A percentile compares a stretch with the other conserved stretches of the same genome.
phyloP scores from a whole-genome alignment of 2,888 invertebrate genomes.

The Auanema freiburgensis region DNA sequence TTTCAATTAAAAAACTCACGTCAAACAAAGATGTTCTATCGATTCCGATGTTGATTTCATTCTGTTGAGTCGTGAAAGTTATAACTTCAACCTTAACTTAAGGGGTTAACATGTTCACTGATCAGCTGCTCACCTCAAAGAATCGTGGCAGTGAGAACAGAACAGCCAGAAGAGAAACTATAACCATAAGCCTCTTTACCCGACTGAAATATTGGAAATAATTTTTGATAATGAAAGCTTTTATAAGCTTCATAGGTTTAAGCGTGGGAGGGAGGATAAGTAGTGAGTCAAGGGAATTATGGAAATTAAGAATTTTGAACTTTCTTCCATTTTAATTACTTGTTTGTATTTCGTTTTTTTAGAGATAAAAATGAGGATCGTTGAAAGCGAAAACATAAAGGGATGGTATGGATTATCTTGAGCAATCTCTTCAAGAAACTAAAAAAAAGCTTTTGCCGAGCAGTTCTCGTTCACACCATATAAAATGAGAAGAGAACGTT shows the following conservation, averaged over 20 bases:
- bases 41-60: slow-evolving; percentile 28
- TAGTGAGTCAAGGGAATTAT: background rate
- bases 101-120: no score
- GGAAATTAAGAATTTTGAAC: background rate
- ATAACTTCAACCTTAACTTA: background rate
- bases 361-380: no score
- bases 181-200: slow-evolving; percentile 57
- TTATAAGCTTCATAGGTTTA: no score
- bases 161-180: slow-evolving; percentile 53
- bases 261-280: no score
- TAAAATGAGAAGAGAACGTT: no score
- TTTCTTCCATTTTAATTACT: background rate
- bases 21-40: slow-evolving; percentile 45
- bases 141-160: slow-evolving; percentile 59
- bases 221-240: background rate
- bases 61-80: background rate
- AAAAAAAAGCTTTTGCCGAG: no score
- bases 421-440: no score
- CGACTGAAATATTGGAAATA: slow-evolving; percentile 43
- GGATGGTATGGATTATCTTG: no score
- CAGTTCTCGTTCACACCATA: no score
- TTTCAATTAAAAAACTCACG: slow-evolving; percentile 19
- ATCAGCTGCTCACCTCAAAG: slow-evolving; percentile 57
- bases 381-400: no score
- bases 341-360: no score